Evolutionary conservation across 2,888 invertebrate genomes (phyloP), one percentile per base, ranked within the genome.

Genomic region (Hartigia nigra): DNA sequence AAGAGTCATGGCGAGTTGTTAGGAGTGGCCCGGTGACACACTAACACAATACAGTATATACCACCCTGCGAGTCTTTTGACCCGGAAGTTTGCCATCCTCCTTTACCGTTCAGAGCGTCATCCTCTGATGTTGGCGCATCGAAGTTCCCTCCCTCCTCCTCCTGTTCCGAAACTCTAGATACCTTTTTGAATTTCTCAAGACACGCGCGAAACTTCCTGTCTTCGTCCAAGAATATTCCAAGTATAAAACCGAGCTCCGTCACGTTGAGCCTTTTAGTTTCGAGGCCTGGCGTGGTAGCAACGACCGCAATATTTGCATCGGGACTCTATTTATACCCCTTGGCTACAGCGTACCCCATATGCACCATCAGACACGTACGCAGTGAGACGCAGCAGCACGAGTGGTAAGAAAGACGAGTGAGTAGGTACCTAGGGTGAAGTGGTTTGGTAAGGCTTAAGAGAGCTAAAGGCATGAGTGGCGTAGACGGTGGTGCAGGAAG

Each of bases 1-100:
- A 84, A 82, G 82, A 84, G 77, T 69, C 70, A 23, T 12, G 72
- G 72, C 14, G 12, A 74, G 35, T 77, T 32, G 31, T 77, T 85
- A 85, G 83, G 81, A 82, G 82, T 81, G 86, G 84, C 87, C 86
- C 77, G 82, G 82, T 87, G 85, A 87, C 87, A 87, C 79, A 87
- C 83, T 85, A 87, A 84, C 78, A 23, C 55, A 55, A 55, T 2
- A 55, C 55, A 55, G 55, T 55, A 23, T 23, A 55, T 55, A 55
- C 23, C 55, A 55, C 23, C 55, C 55, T 55, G 55, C 2, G 55
- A 55, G 55, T 23, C 55, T 55, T 55, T 23, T 23, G 23, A 55
- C 55, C 55, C 55, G 55, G 55, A 55, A 55, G 55, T 55, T 55
- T 55, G 23, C 55, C 55, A 55, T 55, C 55, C 55, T 55, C 23